Evolutionary conservation across 2,888 invertebrate species (phyloP), one percentile per base, ranked within the genome.

Genomic region (Dione vanillae): DNA sequence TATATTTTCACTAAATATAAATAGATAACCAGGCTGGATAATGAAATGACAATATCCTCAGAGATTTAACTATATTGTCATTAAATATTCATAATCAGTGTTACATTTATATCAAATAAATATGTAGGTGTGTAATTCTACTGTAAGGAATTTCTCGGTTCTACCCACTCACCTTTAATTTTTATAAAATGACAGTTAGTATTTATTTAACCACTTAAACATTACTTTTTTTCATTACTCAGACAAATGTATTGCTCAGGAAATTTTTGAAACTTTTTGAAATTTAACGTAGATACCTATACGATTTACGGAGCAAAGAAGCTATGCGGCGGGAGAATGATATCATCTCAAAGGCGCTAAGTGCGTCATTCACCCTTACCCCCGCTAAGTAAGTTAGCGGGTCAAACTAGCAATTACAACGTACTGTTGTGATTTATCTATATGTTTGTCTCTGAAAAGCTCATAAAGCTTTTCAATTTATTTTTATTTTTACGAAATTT

Each of bases 301-400:
- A 67, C 56, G 54, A 73, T 73, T 64, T 59, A 47, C 67, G 75
- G 70, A 78, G 78, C 78, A 77, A 78, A 76, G 47, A 65, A 59
- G 58, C 59, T 69, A 58, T 67, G 65, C 75, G 64, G 69, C 73
- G 58, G 65, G 72, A 73, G 76, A 80, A 83, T 91, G 90, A 91
- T 87, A 84, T 90, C 90, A 90, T 89, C 83, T 78, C 76, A 73
- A 78, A 83, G 85, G 87, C 89, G 85, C 79, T 82, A 77, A 66
- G 65, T 90, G 88, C 87, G 87, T 90, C 88, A 91, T 77, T 70
- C 75, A 74, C 76, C 81, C 81, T 80, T 79, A 83, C 78, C 79
- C 78, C 75, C 78, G 78, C 83, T 80, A 85, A 82, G 76, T 90
- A 86, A 89, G 88, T 85, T 86, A 89, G 77, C 82, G 82, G 88